Conservation (phyloP, 2,888 invertebrate species). For the Yponomeuta plumbellus region DNA sequence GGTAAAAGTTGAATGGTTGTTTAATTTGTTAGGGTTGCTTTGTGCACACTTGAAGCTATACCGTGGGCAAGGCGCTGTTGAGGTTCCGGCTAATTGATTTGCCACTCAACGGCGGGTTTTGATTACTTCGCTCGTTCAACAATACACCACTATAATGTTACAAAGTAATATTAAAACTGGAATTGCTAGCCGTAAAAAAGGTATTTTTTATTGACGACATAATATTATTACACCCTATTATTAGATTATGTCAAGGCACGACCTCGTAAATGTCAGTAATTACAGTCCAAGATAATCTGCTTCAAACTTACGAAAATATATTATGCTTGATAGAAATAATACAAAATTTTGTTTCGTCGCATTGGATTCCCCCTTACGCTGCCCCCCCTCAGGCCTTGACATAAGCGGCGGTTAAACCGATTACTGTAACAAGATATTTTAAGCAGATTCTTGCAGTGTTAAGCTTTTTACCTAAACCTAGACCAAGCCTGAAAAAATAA, state of each 20-base stretch:
- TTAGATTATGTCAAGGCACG: background rate
- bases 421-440: constrained; percentile 68
- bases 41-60: background rate
- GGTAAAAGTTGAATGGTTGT: constrained; percentile 1
- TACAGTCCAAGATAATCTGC: background rate
- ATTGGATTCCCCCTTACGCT: background rate
- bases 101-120: background rate
- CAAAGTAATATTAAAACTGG: too few relatives aligned
- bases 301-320: background rate
- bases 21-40: constrained; percentile 7
- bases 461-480: constrained; percentile 27
- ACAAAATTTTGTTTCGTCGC: constrained; percentile 4
- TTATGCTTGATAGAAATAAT: background rate
- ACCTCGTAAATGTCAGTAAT: background rate
- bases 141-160: too few relatives aligned
- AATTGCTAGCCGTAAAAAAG: too few relatives aligned
- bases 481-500: background rate
- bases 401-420: constrained; percentile 54
- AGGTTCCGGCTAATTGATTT: background rate
- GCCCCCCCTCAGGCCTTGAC: constrained; percentile 27
- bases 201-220: too few relatives aligned
- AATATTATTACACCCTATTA: too few relatives aligned
- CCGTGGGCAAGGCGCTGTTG: background rate
- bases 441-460: constrained; percentile 42
- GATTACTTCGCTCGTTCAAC: too few relatives aligned